phyloP scores from a whole-genome alignment of 2,113 vertebrate species.

The Nesospiza acunhae region DNA sequence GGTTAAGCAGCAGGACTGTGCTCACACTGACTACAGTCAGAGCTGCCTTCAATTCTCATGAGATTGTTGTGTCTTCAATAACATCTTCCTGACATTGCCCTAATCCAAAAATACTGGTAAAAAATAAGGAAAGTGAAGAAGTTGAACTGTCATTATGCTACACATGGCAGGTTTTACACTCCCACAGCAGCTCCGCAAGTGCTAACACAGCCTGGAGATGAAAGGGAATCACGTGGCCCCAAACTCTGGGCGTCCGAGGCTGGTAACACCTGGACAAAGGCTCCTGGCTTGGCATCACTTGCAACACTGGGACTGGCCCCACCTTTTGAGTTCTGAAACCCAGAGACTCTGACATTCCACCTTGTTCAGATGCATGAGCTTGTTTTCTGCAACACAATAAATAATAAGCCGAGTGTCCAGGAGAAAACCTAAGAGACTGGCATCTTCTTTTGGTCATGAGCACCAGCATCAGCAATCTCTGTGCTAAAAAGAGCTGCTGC shows the following conservation, averaged over 20 bases:
- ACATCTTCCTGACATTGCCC: background rate
- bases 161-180: background rate
- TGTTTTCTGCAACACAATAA: background rate
- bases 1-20: background rate
- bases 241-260: background rate
- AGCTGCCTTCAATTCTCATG: background rate
- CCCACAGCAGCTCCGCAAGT: background rate
- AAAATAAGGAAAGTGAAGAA: background rate
- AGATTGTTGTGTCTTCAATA: background rate
- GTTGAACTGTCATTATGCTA: background rate
- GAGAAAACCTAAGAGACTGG: background rate
- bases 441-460: background rate
- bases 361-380: background rate
- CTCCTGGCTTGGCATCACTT: background rate
- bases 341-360: accelerated
- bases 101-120: background rate
- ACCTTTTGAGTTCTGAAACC: background rate
- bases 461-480: background rate
- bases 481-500: background rate
- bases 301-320: background rate
- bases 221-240: background rate
- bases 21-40: background rate
- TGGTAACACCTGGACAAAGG: background rate
- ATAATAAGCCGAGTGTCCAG: background rate
- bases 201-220: background rate